Conservation (phyloP, 2,113 vertebrate genomes). For the Morone chrysops region DNA sequence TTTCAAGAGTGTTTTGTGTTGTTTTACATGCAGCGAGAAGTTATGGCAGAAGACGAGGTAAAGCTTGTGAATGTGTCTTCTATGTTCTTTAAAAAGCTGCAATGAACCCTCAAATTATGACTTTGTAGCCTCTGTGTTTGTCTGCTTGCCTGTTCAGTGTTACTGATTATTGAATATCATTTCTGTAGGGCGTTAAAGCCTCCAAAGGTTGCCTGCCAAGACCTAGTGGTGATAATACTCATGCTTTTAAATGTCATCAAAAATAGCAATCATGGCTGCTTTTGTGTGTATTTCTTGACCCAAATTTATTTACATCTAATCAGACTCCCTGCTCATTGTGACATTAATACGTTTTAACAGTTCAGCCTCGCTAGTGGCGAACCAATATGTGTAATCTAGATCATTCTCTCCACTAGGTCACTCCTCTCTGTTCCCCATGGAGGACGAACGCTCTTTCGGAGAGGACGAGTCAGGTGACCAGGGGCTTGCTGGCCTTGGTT, state of each 20-base stretch:
- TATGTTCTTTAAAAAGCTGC: slow-evolving; percentile 27
- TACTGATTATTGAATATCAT: slow-evolving; percentile 22
- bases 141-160: slow-evolving; percentile 50
- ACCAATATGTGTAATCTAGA: slow-evolving; percentile 10
- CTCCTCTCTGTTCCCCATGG: slow-evolving; percentile 98
- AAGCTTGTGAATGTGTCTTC: slow-evolving; percentile 70
- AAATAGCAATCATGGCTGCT: slow-evolving; percentile 38
- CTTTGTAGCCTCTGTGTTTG: slow-evolving; percentile 48
- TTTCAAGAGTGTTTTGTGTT: slow-evolving; percentile 79
- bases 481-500: slow-evolving; percentile 91
- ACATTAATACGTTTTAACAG: slow-evolving; percentile 1
- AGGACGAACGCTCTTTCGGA: slow-evolving; percentile 92
- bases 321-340: slow-evolving; percentile 12
- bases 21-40: slow-evolving; percentile 99
- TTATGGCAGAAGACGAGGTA: slow-evolving; percentile 99
- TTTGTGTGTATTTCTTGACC: slow-evolving; percentile 9
- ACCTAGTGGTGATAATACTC: slow-evolving; percentile 9
- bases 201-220: slow-evolving; percentile 3
- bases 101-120: slow-evolving; percentile 29
- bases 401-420: slow-evolving; percentile 85
- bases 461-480: slow-evolving; percentile 96
- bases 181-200: neutral
- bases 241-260: slow-evolving; percentile 32
- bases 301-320: slow-evolving; percentile 19
- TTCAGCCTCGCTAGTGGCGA: neutral